Conservation (phyloP, 2,113 vertebrate genomes). For the Thamnaconus septentrionalis region DNA sequence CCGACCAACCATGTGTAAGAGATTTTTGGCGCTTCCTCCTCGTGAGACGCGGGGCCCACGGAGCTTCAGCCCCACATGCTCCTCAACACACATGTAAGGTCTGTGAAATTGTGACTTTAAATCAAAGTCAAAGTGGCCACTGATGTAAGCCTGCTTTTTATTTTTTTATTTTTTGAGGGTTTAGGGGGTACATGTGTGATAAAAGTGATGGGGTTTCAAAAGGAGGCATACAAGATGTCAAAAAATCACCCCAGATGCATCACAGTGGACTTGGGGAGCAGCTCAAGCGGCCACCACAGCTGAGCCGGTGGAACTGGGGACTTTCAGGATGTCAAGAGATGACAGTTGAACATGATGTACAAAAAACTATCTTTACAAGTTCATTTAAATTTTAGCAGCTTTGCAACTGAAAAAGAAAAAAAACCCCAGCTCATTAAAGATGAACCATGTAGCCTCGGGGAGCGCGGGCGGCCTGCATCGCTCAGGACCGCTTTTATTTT, state of each 20-base stretch:
- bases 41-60: slow-evolving; percentile 32
- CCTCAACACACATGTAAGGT: slow-evolving; percentile 36
- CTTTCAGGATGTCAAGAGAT: too few relatives aligned
- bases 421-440: too few relatives aligned
- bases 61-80: slow-evolving; percentile 30
- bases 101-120: slow-evolving; percentile 32
- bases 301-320: too few relatives aligned
- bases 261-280: not conserved
- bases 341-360: too few relatives aligned
- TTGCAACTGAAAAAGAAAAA: too few relatives aligned
- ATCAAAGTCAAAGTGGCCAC: slow-evolving; percentile 20
- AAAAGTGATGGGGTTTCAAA: slow-evolving; percentile 23
- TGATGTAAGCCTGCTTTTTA: slow-evolving; percentile 20
- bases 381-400: too few relatives aligned
- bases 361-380: too few relatives aligned
- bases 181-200: slow-evolving; percentile 7
- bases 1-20: slow-evolving; percentile 54
- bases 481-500: too few relatives aligned
- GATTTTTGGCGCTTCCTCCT: slow-evolving; percentile 39
- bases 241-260: slow-evolving; percentile 18
- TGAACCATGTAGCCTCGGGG: too few relatives aligned
- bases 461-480: too few relatives aligned
- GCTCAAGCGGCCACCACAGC: too few relatives aligned
- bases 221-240: slow-evolving; percentile 9
- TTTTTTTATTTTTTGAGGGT: not conserved